A percentile compares a stretch with the other conserved stretches of the same genome.
Conservation (phyloP, 2,113 vertebrate genomes). For the Leptosomus discolor region DNA sequence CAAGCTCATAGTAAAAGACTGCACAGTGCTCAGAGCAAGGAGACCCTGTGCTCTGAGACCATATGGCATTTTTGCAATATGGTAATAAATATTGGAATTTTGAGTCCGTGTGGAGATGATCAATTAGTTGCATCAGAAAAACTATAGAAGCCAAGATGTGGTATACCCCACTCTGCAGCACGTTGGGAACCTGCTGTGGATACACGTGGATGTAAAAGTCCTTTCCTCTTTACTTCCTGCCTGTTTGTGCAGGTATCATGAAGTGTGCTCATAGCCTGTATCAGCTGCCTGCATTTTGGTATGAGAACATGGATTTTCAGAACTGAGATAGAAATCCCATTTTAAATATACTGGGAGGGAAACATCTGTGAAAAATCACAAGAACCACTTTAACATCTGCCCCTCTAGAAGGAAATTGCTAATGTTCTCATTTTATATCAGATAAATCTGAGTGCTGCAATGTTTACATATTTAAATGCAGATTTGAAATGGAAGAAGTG, state of each 20-base stretch:
- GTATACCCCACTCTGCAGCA: neutral
- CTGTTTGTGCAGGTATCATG: neutral
- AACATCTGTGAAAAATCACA: constrained; percentile 68
- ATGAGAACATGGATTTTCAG: constrained; percentile 17
- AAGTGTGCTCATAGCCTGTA: neutral
- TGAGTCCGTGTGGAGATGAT: neutral
- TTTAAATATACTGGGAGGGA: constrained; percentile 36
- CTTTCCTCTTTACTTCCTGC: neutral
- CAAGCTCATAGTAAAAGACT: neutral
- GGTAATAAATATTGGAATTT: neutral
- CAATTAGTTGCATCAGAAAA: neutral
- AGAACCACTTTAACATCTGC: constrained; percentile 58
- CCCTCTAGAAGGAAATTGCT: constrained; percentile 31
- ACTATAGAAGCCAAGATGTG: neutral
- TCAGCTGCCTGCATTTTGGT: neutral
- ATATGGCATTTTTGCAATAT: neutral
- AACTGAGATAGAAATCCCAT: neutral
- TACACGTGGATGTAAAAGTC: neutral
- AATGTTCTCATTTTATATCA: constrained; percentile 43
- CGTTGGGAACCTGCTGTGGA: neutral
- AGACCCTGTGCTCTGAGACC: fast-evolving
- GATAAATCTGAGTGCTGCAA: constrained; percentile 38
- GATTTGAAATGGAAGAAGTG: constrained; percentile 7
- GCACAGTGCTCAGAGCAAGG: neutral
- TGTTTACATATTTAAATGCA: constrained; percentile 52